Conservation (phyloP, 2,888 invertebrate species). For the Drosophila trichaetosa region DNA sequence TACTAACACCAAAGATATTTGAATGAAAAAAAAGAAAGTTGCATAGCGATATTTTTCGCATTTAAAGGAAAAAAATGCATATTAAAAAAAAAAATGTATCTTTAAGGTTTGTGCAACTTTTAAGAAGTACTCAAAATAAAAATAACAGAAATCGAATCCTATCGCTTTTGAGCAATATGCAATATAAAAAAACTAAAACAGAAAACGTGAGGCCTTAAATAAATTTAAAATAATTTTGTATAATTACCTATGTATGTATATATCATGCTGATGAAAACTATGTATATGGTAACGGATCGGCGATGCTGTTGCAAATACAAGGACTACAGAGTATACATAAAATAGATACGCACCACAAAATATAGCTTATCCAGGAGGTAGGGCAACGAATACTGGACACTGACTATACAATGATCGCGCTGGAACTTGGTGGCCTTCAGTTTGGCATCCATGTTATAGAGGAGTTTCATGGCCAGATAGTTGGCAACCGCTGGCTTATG, state of each 20-base stretch:
- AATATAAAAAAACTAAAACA: not conserved
- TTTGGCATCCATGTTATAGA: constrained; percentile 76
- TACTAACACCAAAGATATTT: not conserved
- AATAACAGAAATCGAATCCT: not conserved
- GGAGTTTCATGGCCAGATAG: constrained; percentile 80
- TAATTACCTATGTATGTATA: not conserved
- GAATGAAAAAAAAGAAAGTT: not conserved
- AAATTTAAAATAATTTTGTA: not conserved
- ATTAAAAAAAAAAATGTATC: not conserved
- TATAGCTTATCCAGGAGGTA: constrained; percentile 74
- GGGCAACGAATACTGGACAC: constrained; percentile 51
- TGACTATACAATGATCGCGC: constrained; percentile 66
- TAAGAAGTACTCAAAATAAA: not conserved
- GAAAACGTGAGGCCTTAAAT: not conserved
- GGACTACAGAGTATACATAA: not conserved
- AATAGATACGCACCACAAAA: constrained; percentile 60
- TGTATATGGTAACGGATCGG: not conserved
- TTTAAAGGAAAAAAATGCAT: not conserved
- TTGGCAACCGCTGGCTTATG: constrained; percentile 79
- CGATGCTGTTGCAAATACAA: not conserved
- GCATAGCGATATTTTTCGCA: not conserved
- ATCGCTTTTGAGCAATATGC: not conserved
- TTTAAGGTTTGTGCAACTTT: no score
- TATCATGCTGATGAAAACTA: not conserved
- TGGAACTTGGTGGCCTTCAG: constrained; percentile 66